Conservation (phyloP, 2,888 invertebrate genomes). For the Linyphia triangularis region DNA sequence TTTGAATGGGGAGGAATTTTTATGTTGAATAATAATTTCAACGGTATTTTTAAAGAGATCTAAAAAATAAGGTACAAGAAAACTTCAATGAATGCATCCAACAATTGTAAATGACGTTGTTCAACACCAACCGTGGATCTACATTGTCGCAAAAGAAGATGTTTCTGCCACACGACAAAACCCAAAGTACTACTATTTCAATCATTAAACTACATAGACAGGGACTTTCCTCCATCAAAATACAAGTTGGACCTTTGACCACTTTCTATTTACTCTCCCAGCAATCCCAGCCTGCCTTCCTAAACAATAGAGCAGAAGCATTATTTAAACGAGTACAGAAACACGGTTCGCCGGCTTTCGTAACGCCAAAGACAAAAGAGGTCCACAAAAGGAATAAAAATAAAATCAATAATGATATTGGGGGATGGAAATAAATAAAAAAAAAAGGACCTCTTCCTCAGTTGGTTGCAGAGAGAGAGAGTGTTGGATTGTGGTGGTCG, state of each 20-base stretch:
- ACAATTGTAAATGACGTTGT: no score
- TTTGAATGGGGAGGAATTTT: no score
- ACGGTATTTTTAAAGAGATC: no score
- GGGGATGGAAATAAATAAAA: neutral
- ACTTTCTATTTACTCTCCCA: neutral
- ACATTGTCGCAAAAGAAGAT: no score
- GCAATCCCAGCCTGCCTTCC: neutral
- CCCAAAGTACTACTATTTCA: neutral
- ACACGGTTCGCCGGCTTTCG: neutral
- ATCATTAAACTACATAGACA: neutral
- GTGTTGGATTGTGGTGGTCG: conserved; percentile 21
- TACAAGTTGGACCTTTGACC: neutral
- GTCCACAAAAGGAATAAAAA: neutral
- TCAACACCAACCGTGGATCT: no score
- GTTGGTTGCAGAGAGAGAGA: neutral
- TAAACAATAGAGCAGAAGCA: neutral
- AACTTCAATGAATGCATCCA: no score
- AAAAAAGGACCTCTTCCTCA: neutral
- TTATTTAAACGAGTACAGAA: conserved; percentile 3
- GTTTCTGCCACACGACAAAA: no score
- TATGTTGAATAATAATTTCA: no score
- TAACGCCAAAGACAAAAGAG: neutral
- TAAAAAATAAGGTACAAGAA: no score
- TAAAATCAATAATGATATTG: neutral
- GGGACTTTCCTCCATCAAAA: no score